Conservation (phyloP, 2,888 invertebrate genomes). For the Campoplex nolae region DNA sequence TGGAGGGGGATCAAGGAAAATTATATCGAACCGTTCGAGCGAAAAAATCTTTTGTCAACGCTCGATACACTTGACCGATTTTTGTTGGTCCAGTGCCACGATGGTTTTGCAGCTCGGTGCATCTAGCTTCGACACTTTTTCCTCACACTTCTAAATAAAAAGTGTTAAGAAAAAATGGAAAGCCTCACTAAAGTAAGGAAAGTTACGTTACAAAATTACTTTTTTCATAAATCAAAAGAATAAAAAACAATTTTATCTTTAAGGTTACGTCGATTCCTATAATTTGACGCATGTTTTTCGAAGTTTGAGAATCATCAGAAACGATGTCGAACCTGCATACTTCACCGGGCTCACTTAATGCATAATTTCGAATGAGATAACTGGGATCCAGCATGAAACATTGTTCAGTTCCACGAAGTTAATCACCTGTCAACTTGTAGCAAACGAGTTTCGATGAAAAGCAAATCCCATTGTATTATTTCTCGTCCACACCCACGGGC, state of each 20-base stretch:
- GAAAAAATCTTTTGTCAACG: conserved; percentile 75
- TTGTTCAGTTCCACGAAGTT: conserved; percentile 45
- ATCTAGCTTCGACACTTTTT: conserved; percentile 28
- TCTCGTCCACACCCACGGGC: conserved; percentile 71
- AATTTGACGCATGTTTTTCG: not conserved
- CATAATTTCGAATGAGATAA: conserved; percentile 16
- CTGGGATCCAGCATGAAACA: conserved; percentile 13
- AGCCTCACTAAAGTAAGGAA: conserved; percentile 63
- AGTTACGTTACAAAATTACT: not conserved
- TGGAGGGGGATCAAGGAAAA: conserved; percentile 57
- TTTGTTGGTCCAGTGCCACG: conserved; percentile 71
- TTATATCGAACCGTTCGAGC: conserved; percentile 76
- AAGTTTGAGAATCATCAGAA: not conserved
- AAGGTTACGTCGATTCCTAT: not conserved
- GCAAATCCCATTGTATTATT: conserved; percentile 76
- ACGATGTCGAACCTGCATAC: not conserved
- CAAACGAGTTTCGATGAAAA: conserved; percentile 67
- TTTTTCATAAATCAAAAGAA: not conserved
- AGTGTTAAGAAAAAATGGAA: conserved; percentile 15
- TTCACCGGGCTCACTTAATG: not conserved
- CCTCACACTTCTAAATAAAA: conserved; percentile 17
- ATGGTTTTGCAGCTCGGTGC: conserved; percentile 72
- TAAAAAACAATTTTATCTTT: not conserved
- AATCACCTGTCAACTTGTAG: conserved; percentile 75
- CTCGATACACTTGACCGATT: conserved; percentile 80